A percentile compares a stretch with the other conserved stretches of the same genome.
These are phyloP conservation scores for Megaustenia siamemsis DNA, from an alignment of 2,888 invertebrate genomes.

Conservation along the genomic window DNA sequence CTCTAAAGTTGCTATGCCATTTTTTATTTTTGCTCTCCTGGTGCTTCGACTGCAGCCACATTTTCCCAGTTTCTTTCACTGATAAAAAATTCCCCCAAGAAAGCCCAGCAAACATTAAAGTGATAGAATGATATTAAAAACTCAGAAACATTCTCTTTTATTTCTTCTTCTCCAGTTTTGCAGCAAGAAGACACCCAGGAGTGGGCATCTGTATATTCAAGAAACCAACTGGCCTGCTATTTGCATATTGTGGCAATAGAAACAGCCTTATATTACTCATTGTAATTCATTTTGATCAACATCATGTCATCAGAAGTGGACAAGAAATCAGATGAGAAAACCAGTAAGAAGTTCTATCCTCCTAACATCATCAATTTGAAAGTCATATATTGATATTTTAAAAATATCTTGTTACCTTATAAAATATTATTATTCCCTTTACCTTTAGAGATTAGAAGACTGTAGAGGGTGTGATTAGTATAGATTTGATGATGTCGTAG, in stretches of 20 bases:
- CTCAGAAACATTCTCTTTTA: background rate
- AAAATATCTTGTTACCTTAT: too few relatives aligned
- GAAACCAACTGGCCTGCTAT: background rate
- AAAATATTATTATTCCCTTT: too few relatives aligned
- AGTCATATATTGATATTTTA: background rate
- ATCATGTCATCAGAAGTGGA: conserved; percentile 58
- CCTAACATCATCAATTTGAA: background rate
- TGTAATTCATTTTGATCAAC: background rate
- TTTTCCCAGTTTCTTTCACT: too few relatives aligned
- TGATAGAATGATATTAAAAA: background rate
- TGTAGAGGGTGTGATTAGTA: too few relatives aligned
- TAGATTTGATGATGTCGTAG: too few relatives aligned
- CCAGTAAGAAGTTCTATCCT: conserved; percentile 60
- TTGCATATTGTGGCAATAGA: too few relatives aligned
- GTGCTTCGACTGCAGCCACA: too few relatives aligned
- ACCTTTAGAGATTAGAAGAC: too few relatives aligned
- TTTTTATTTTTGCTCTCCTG: too few relatives aligned
- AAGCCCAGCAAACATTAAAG: background rate
- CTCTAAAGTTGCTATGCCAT: too few relatives aligned
- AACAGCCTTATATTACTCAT: background rate
- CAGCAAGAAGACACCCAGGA: background rate
- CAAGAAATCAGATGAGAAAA: conserved; percentile 75
- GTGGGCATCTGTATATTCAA: background rate
- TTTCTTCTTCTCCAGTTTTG: background rate
- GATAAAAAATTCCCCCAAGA: too few relatives aligned